Evolutionary conservation across 2,113 vertebrate genomes (phyloP).

Genomic region (Cathartes aura): DNA sequence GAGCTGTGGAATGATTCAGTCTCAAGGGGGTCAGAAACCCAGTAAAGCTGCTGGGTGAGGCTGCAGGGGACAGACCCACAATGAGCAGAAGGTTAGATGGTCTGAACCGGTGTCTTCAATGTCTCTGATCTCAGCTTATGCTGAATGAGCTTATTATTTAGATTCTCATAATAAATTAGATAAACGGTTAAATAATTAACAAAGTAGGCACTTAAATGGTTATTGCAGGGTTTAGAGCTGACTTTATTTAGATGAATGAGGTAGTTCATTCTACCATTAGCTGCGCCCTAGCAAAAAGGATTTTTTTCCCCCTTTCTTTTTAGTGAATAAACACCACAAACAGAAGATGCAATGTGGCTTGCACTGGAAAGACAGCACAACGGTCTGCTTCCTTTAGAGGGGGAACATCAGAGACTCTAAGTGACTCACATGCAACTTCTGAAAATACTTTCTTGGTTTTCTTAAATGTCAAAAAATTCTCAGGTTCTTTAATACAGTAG

Average conservation of each 20-base stretch:
- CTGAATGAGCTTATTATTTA: constrained; percentile 24
- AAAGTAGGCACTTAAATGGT: not conserved
- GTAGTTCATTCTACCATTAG: not conserved
- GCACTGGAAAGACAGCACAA: not conserved
- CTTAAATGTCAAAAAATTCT: not conserved
- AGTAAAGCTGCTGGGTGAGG: not conserved
- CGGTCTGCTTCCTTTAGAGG: not conserved
- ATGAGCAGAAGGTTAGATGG: not conserved
- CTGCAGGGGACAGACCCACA: not conserved
- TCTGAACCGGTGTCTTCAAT: not conserved
- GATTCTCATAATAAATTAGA: constrained; percentile 2
- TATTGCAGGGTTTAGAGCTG: constrained; percentile 14
- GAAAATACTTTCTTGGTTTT: not conserved
- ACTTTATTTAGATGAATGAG: constrained; percentile 35
- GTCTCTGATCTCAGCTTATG: not conserved
- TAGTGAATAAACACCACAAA: not conserved
- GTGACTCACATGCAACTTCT: not conserved
- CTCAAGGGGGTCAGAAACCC: not conserved
- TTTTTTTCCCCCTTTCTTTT: not conserved
- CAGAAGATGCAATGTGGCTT: not conserved
- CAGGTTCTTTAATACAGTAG: not conserved
- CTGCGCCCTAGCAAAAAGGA: not conserved
- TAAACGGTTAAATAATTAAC: constrained; percentile 48
- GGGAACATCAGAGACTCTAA: not conserved
- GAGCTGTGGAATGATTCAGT: not conserved